phyloP scores from a whole-genome alignment of 2,113 vertebrate species.

The Beaufortia kweichowensis region DNA sequence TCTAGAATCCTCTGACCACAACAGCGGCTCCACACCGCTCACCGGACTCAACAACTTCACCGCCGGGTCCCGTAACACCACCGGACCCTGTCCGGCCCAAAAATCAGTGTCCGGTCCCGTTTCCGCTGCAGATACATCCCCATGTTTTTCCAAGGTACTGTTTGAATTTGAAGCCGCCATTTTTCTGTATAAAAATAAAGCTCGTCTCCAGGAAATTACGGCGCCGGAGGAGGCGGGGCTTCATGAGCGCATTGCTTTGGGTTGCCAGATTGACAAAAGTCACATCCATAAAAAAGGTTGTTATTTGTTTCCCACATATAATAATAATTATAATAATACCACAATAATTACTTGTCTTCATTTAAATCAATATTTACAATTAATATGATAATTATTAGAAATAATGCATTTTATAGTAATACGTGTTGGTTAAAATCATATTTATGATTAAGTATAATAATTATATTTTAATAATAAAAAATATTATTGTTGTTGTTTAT shows the following conservation, averaged over 20 bases:
- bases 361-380: too few species aligned
- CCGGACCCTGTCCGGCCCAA: constrained; percentile 53
- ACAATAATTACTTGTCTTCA: too few species aligned
- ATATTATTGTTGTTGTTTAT: too few species aligned
- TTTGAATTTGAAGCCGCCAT: constrained; percentile 68
- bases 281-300: not conserved
- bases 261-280: constrained; percentile 52
- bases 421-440: too few species aligned
- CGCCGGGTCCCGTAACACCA: constrained; percentile 79
- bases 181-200: constrained; percentile 59
- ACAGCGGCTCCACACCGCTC: constrained; percentile 86
- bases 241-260: not conserved
- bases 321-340: not conserved
- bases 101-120: constrained; percentile 47
- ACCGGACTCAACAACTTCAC: constrained; percentile 79
- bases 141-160: constrained; percentile 28
- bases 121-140: constrained; percentile 62
- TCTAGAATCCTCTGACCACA: constrained; percentile 92
- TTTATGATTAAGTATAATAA: too few species aligned
- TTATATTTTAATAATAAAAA: too few species aligned
- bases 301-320: not conserved
- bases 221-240: constrained; percentile 44
- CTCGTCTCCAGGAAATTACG: constrained; percentile 62
- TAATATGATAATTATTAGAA: too few species aligned
- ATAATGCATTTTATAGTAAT: too few species aligned